A percentile compares a stretch with the other conserved stretches of the same genome.
Evolutionary conservation across 2,113 vertebrate species (phyloP).

Genomic region (Xyliphius kryptos): DNA sequence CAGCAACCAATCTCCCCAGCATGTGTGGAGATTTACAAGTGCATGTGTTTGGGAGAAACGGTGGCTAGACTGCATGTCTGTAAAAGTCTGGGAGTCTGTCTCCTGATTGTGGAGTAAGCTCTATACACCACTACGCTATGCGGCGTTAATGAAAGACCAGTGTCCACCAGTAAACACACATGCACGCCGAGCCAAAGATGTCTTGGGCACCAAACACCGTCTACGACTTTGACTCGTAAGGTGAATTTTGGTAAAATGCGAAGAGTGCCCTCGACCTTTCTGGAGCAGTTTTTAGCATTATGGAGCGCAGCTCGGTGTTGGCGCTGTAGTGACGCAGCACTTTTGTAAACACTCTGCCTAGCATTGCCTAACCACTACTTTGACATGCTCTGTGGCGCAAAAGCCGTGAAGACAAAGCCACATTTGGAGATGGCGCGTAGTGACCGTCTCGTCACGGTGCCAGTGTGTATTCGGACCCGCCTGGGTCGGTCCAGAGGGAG

Average conservation of each 20-base stretch:
- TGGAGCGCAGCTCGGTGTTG: neutral
- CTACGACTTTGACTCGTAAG: slow-evolving; percentile 6
- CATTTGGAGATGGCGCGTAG: slow-evolving; percentile 22
- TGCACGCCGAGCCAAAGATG: slow-evolving; percentile 10
- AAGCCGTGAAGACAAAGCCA: slow-evolving; percentile 22
- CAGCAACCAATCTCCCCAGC: too few species aligned
- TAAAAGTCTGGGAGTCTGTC: slow-evolving; percentile 22
- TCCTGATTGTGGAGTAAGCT: slow-evolving; percentile 13
- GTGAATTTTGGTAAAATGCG: slow-evolving; percentile 6
- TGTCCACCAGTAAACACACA: slow-evolving; percentile 19
- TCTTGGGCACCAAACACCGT: slow-evolving; percentile 1
- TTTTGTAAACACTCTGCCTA: slow-evolving; percentile 10
- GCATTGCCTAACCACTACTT: slow-evolving; percentile 22
- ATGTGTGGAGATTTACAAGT: too few species aligned
- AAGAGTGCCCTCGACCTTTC: neutral
- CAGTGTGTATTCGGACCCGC: slow-evolving; percentile 16
- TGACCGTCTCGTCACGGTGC: slow-evolving; percentile 20
- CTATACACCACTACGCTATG: slow-evolving; percentile 9
- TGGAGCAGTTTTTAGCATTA: slow-evolving; percentile 4
- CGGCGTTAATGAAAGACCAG: slow-evolving; percentile 28
- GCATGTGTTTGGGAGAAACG: too few species aligned
- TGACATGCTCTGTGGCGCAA: slow-evolving; percentile 17
- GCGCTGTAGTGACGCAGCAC: slow-evolving; percentile 12
- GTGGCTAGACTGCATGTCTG: too few species aligned
- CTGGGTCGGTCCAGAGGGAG: slow-evolving; percentile 21